phyloP scores from a whole-genome alignment of 2,888 invertebrate species.

The Notodonta ziczac region DNA sequence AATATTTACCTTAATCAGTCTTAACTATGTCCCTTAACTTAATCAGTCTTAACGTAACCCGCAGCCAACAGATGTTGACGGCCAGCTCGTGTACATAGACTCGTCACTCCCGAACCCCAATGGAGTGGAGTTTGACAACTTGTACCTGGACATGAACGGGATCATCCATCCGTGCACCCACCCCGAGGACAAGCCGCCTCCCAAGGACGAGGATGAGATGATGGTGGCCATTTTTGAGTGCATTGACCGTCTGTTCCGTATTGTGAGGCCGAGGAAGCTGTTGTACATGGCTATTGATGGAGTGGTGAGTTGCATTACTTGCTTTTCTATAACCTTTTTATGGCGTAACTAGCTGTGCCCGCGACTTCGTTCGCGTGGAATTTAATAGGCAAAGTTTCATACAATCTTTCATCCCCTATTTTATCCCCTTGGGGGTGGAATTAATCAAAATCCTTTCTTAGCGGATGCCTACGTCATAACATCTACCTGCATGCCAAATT shows the following conservation, averaged over 20 bases:
- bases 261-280: conserved; percentile 95
- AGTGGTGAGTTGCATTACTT: conserved; percentile 86
- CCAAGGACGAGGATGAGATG: conserved; percentile 99
- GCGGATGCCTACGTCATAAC: no score
- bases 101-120: conserved; percentile 96
- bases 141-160: conserved; percentile 99
- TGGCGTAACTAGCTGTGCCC: no score
- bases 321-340: no score
- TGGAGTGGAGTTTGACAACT: conserved; percentile 98
- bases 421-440: no score
- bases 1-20: no score
- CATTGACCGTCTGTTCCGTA: conserved; percentile 96
- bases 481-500: no score
- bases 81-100: conserved; percentile 90
- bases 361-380: no score
- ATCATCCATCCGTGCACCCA: conserved; percentile 99
- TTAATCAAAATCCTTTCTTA: no score
- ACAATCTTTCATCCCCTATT: no score
- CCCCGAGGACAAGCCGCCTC: conserved; percentile 98
- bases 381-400: no score
- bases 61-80: conserved; percentile 90
- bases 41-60: background rate
- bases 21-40: no score
- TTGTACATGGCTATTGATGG: conserved; percentile 99
- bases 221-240: conserved; percentile 99